Conservation (phyloP, 2,888 invertebrate genomes). For the Adelognathus sp. region DNA sequence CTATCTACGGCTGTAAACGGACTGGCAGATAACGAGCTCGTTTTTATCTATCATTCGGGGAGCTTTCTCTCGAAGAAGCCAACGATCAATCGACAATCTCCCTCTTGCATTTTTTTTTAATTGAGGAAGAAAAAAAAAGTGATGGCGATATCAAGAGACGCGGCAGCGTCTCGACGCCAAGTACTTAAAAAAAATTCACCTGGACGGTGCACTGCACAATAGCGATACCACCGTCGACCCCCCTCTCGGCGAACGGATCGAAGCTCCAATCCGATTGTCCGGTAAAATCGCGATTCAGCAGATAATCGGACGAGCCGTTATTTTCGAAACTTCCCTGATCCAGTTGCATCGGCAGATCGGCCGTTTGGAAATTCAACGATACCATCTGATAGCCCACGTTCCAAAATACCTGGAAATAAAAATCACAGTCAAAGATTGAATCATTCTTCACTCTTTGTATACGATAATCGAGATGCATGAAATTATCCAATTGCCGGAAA, state of each 20-base stretch:
- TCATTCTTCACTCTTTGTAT: background rate
- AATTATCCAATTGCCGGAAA: too few species aligned
- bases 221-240: slow-evolving; percentile 89
- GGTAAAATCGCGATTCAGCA: slow-evolving; percentile 89
- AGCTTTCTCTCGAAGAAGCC: too few species aligned
- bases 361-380: slow-evolving; percentile 88
- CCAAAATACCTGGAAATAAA: slow-evolving; percentile 85
- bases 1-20: too few species aligned
- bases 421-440: background rate
- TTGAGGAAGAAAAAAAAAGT: too few species aligned
- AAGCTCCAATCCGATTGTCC: slow-evolving; percentile 86
- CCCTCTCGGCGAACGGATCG: slow-evolving; percentile 88
- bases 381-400: slow-evolving; percentile 89
- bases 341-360: slow-evolving; percentile 87
- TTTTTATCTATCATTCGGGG: too few species aligned
- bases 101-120: too few species aligned
- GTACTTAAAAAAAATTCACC: too few species aligned
- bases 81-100: too few species aligned
- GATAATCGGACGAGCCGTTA: slow-evolving; percentile 86
- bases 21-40: too few species aligned
- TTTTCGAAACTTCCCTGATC: slow-evolving; percentile 90
- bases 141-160: too few species aligned
- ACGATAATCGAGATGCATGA: background rate
- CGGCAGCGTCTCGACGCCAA: too few species aligned
- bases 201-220: slow-evolving; percentile 87